These are phyloP conservation scores for Australoheros scitulus DNA, from an alignment of 2,113 vertebrate genomes.

Conservation along the genomic window DNA sequence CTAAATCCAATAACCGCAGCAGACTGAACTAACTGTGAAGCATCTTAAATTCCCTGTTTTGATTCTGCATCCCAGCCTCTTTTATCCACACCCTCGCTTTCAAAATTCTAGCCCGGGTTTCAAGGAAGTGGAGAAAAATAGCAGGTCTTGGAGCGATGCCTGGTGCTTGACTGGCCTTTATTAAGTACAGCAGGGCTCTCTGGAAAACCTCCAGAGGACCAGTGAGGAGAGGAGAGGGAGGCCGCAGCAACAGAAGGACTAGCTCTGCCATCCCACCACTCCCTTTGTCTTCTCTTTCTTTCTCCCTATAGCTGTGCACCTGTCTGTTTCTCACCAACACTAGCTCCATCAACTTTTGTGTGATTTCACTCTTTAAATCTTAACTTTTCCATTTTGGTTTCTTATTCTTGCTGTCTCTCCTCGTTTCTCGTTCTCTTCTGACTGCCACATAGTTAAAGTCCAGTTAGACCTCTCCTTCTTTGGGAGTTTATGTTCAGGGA, in stretches of 20 bases:
- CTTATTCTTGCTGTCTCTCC: slow-evolving; percentile 10
- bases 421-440: not conserved
- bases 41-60: slow-evolving; percentile 34
- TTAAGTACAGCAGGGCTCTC: slow-evolving; percentile 85
- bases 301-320: slow-evolving; percentile 72
- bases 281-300: slow-evolving; percentile 47
- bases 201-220: slow-evolving; percentile 85
- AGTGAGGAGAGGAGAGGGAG: slow-evolving; percentile 62
- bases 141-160: slow-evolving; percentile 84
- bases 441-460: slow-evolving; percentile 25
- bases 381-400: slow-evolving; percentile 21
- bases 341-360: slow-evolving; percentile 51
- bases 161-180: slow-evolving; percentile 88
- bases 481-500: slow-evolving; percentile 36
- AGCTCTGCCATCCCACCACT: slow-evolving; percentile 40
- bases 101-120: slow-evolving; percentile 78
- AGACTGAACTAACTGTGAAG: slow-evolving; percentile 23
- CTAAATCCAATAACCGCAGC: slow-evolving; percentile 26
- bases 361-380: slow-evolving; percentile 47
- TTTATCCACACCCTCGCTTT: slow-evolving; percentile 39
- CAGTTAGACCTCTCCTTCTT: slow-evolving; percentile 39
- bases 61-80: slow-evolving; percentile 32
- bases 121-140: slow-evolving; percentile 83
- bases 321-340: slow-evolving; percentile 61
- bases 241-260: slow-evolving; percentile 73